Evolutionary conservation across 2,888 invertebrate genomes (phyloP), one percentile per base, ranked within the genome.

Genomic region (Drosophila ustulata): DNA sequence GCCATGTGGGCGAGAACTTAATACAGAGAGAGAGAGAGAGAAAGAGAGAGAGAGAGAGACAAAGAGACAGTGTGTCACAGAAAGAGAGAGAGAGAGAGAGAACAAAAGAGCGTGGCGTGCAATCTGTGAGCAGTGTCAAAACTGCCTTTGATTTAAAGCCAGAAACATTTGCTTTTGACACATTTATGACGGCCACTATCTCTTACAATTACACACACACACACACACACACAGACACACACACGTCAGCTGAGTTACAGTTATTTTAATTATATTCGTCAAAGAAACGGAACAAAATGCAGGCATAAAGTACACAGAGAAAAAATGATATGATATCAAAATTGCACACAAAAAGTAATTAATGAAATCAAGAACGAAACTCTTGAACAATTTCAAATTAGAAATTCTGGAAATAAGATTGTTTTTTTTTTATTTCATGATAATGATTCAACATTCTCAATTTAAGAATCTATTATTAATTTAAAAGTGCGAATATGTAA

Each of bases 141-240:
- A 57, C 46, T 11, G 39, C 45, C 43, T 58, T 68, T 71, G 58
- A 71, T 63, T 71, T 71, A 71, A 63, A 43, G 57, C 62, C 23
- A 43, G 28, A 34, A 57, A 45, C 71, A 62, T 52, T 68, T 68
- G 68, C 25, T 43, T 30, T 26, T 68, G 68, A 68, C 68, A 67
- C 34, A 56, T 67, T 67, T 67, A 57, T 67, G 51, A 46, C 49
- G 45, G 18, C 49, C 26, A 64, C 26, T 18, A 45, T 47, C 39
- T 39, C n/a, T 18, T 18, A 41, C 30, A 47, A 8, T 39, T 13
- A 51, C 13, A 25, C 50, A 34, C 23, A 9, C 25, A 23, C 18
- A 18, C 6, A 9, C 34, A 34, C 11, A 13, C n/a, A 39, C 6
- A 39, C n/a, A 39, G 4, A 0, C 6, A 13, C 0, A 1, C 30